These are phyloP conservation scores for Esperia sulphurella DNA, from an alignment of 2,888 invertebrate species.

Conservation along the genomic window DNA sequence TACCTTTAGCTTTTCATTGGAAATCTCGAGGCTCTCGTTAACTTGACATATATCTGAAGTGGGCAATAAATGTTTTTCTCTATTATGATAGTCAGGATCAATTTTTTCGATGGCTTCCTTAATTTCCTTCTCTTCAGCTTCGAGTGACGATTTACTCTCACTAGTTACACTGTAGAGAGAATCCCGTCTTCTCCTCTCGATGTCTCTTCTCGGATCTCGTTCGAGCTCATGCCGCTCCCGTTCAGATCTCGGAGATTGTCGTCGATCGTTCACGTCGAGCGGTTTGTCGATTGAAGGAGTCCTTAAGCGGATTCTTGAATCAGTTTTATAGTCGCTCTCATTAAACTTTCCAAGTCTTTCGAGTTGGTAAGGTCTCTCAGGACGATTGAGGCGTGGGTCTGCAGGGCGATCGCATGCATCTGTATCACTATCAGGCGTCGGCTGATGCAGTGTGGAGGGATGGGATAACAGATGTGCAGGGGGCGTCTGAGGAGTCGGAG, in stretches of 20 bases:
- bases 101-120: slow-evolving; percentile 28
- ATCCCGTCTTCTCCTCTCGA: slow-evolving; percentile 41
- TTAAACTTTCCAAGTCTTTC: slow-evolving; percentile 36
- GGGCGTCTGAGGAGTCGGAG: slow-evolving; percentile 11
- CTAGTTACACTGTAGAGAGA: slow-evolving; percentile 20
- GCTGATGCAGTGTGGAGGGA: slow-evolving; percentile 5
- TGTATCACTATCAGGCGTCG: slow-evolving; percentile 8
- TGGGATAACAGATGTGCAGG: slow-evolving; percentile 2
- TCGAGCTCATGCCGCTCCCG: slow-evolving; percentile 34
- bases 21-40: slow-evolving; percentile 12
- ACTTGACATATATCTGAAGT: slow-evolving; percentile 11
- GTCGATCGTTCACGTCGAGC: slow-evolving; percentile 28
- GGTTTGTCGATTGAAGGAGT: slow-evolving; percentile 50
- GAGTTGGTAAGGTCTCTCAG: slow-evolving; percentile 27
- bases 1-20: slow-evolving; percentile 3
- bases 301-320: slow-evolving; percentile 76
- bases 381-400: slow-evolving; percentile 39
- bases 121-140: slow-evolving; percentile 32
- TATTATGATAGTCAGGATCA: slow-evolving; percentile 27
- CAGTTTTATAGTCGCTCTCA: slow-evolving; percentile 40
- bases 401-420: slow-evolving; percentile 26
- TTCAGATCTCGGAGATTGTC: slow-evolving; percentile 31
- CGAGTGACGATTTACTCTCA: slow-evolving; percentile 27
- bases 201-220: slow-evolving; percentile 40
- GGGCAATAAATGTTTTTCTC: slow-evolving; percentile 18